Evolutionary conservation across 2,797 vertebrate genomes (phyloP), one percentile per base, ranked within the genome.

Genomic region (Vireo griseus): DNA sequence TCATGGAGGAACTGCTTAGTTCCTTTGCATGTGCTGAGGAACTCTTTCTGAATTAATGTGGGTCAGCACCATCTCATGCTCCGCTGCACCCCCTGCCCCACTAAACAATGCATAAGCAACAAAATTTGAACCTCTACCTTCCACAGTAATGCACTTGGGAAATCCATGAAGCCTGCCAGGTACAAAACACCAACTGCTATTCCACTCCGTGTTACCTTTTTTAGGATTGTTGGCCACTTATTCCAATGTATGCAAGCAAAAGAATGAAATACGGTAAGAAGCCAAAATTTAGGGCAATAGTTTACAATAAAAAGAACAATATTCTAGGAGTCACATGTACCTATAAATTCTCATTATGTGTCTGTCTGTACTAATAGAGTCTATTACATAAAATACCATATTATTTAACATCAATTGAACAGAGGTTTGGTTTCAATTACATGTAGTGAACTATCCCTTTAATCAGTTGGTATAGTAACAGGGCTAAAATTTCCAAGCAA

Each of bases 161-260:
- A 86, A 69, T n/a, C 66, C 8, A 66, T 9, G 33, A 57, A 89
- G 35, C 29, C 81, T 89, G 69, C 42, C 82, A 94, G 84, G 63
- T 93, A 94, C 77, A 92, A 86, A 91, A 58, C 77, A 95, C 6
- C 59, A 88, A 69, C 28, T 50, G 40, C 77, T 74, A 54, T 59
- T 95, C 54, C 65, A 55, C 66, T 76, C 95, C 78, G 47, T 16
- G 88, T 18, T 71, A 84, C 92, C 75, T 91, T 50, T 96, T 76
- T 71, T 47, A 50, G 75, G 42, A 29, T 2, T 90, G 69, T 61
- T 92, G 55, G 39, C 82, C 51, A 4, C 88, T 92, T 91, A 78
- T 71, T 90, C 76, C 78, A 85, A 55, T 3, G 4, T 11, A 31
- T 25, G 39, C 25, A 67, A 35, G 39, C 25, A 67, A 35, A 73